Conservation (phyloP, 2,113 vertebrate genomes). For the Xiphophorus maculatus region DNA sequence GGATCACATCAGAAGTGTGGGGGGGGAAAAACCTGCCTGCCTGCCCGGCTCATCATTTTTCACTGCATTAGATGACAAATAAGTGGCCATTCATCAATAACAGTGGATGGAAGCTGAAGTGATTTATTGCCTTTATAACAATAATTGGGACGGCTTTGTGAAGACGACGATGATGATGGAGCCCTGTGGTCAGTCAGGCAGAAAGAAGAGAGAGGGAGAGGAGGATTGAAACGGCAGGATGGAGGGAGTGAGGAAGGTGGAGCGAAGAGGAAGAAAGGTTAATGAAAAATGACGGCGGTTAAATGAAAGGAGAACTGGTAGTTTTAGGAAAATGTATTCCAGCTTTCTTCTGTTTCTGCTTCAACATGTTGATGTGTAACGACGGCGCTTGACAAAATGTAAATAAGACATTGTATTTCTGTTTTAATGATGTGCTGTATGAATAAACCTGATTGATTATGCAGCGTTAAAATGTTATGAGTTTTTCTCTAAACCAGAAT, state of each 20-base stretch:
- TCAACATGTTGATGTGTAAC: no score
- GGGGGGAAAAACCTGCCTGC: conserved; percentile 81
- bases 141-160: conserved; percentile 48
- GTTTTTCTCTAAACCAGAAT: no score
- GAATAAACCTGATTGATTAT: no score
- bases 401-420: no score
- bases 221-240: conserved; percentile 27
- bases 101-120: conserved; percentile 98
- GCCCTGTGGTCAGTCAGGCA: conserved; percentile 84
- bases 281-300: background rate
- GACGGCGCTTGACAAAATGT: no score
- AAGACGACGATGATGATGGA: conserved; percentile 85
- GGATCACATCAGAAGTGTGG: conserved; percentile 73
- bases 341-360: background rate
- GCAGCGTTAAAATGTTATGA: no score
- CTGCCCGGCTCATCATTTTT: conserved; percentile 92
- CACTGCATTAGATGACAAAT: conserved; percentile 98
- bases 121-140: conserved; percentile 92
- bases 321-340: background rate
- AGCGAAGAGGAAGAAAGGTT: conserved; percentile 28
- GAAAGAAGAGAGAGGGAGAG: conserved; percentile 29
- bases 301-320: background rate
- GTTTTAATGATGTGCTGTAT: no score
- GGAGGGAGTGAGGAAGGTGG: background rate
- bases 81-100: conserved; percentile 99